Evolutionary conservation across 2,113 vertebrate species (phyloP), one percentile per base, ranked within the genome.

Genomic region (Zingel zingel): DNA sequence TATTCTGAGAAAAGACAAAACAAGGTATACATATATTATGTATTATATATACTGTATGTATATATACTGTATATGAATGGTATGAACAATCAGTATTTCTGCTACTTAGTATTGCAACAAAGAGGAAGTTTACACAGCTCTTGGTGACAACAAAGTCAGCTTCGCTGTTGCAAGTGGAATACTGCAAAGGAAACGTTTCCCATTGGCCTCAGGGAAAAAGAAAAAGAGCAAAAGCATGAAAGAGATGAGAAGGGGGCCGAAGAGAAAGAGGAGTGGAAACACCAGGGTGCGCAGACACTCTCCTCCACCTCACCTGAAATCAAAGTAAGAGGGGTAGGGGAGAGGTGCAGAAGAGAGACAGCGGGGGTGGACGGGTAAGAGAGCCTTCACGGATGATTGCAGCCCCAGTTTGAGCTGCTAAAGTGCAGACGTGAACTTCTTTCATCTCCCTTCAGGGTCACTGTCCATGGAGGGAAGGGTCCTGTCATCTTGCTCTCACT

Each of bases 401-500:
- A 86, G 86, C 87, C 85, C 89, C 89, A 92, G 90, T 92, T 95
- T 94, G 92, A 95, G 91, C 93, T 69, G 86, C 91, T 94, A 94
- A 97, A 96, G 96, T 96, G 96, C 96, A 96, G 97, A 97, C 95
- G 94, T 96, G 96, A 96, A 96, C 94, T 94, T 95, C 97, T 98
- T 99, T 99, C 96, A 98, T 98, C 97, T 98, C 94, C 95, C 97
- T 97, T 98, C 96, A 96, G 97, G 97, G 97, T 97, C 96, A 97
- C 96, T 98, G 96, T 98, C 97, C 98, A 96, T 94, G 94, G 96
- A 97, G 95, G 95, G 96, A 97, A 97, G 97, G 95, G 97, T 96
- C 96, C 96, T 97, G 97, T 99, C 97, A 98, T 97, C 96, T 96
- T 95, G 96, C 96, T 96, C 81, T 85, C 88, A 88, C 87, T 88